Evolutionary conservation across 2,888 invertebrate species (phyloP).

Genomic region (Apotomis capreana): DNA sequence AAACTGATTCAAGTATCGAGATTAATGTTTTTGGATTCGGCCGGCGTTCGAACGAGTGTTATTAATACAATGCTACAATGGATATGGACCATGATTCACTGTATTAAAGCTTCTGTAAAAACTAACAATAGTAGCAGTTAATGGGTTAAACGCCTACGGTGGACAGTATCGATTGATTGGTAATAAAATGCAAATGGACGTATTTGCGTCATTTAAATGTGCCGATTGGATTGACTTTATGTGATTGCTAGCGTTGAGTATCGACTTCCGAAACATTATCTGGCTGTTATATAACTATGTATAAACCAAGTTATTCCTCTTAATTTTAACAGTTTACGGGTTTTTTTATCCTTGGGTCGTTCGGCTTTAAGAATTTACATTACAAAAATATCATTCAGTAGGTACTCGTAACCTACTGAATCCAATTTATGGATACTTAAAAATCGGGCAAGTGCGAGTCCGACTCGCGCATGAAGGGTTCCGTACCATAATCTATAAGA

Average conservation of each 20-base stretch:
- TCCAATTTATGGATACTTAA: too few species aligned
- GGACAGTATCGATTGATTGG: slow-evolving; percentile 27
- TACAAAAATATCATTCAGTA: too few species aligned
- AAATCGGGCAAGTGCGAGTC: too few species aligned
- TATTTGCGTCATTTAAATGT: slow-evolving; percentile 13
- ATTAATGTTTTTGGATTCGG: slow-evolving; percentile 42
- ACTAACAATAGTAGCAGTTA: slow-evolving; percentile 36
- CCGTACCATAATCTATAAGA: too few species aligned
- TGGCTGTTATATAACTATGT: neutral
- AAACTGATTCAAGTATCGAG: slow-evolving; percentile 38
- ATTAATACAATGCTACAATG: slow-evolving; percentile 46
- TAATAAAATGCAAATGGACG: slow-evolving; percentile 31
- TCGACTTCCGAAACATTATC: neutral
- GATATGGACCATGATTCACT: slow-evolving; percentile 49
- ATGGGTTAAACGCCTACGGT: slow-evolving; percentile 36
- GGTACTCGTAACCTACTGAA: too few species aligned
- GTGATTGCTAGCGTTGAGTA: slow-evolving; percentile 7
- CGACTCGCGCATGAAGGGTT: too few species aligned
- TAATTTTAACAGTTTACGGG: too few species aligned
- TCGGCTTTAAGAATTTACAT: too few species aligned
- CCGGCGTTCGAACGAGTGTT: slow-evolving; percentile 47
- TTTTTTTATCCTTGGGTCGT: too few species aligned
- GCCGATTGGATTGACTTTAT: slow-evolving; percentile 15
- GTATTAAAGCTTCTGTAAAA: slow-evolving; percentile 41
- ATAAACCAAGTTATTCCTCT: neutral